Evolutionary conservation across 2,888 invertebrate genomes (phyloP).

Genomic region (Melipona beecheii): DNA sequence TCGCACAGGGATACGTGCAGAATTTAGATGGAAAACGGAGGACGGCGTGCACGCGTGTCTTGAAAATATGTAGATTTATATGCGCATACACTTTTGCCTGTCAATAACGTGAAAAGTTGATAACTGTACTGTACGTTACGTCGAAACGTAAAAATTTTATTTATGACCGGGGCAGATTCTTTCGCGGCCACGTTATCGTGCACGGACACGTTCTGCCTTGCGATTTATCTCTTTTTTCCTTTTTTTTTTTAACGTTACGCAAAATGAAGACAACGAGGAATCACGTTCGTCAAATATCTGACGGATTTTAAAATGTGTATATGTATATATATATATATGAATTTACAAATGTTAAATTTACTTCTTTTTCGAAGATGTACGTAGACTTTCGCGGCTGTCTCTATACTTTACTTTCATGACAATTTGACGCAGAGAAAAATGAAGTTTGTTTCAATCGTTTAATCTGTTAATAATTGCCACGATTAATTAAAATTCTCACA

Average conservation of each 20-base stretch:
- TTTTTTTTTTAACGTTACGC: neutral
- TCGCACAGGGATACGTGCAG: neutral
- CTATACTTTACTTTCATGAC: too few species aligned
- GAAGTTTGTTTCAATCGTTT: too few species aligned
- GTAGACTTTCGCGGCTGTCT: neutral
- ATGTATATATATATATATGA: neutral
- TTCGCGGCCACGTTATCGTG: constrained; percentile 4
- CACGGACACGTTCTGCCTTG: neutral
- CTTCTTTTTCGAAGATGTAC: too few species aligned
- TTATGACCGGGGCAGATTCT: constrained; percentile 4
- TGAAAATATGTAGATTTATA: constrained; percentile 46
- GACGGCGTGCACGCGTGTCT: neutral
- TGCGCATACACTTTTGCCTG: constrained; percentile 32
- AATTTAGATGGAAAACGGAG: neutral
- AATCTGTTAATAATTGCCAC: too few species aligned
- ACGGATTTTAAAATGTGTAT: neutral
- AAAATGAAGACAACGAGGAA: neutral
- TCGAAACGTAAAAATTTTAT: constrained; percentile 29
- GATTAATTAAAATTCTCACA: too few species aligned
- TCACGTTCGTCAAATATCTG: constrained; percentile 19
- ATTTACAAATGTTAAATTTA: too few species aligned
- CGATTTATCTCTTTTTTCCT: neutral
- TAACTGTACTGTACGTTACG: constrained; percentile 14
- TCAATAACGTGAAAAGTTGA: constrained; percentile 39
- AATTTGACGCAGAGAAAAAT: too few species aligned